phyloP scores from a whole-genome alignment of 2,888 invertebrate genomes.

The Melieria crassipennis region DNA sequence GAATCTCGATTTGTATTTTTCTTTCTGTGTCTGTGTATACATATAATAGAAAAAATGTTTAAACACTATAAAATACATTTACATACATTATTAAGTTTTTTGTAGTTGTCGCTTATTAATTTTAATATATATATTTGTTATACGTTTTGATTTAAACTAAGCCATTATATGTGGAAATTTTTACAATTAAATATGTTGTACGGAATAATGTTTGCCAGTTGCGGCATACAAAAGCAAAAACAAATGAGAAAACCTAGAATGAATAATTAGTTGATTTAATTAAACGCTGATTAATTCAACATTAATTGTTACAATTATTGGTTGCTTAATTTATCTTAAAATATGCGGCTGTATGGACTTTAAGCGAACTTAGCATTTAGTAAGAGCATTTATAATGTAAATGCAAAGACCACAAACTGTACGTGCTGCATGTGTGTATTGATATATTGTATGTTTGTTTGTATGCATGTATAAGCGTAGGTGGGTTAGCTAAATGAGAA shows the following conservation, averaged over 20 bases:
- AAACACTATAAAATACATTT: conserved; percentile 35
- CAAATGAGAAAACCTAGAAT: too few species aligned
- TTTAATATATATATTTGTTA: conserved; percentile 10
- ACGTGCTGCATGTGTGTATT: not conserved
- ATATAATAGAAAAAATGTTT: conserved; percentile 31
- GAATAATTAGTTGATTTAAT: too few species aligned
- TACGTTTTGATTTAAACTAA: conserved; percentile 27
- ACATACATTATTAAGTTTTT: conserved; percentile 27
- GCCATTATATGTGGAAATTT: conserved; percentile 1
- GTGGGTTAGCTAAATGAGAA: too few species aligned
- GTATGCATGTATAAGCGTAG: too few species aligned
- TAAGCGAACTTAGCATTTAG: not conserved
- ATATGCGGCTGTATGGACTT: too few species aligned
- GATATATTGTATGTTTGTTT: not conserved
- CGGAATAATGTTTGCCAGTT: too few species aligned
- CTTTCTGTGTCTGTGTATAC: conserved; percentile 33
- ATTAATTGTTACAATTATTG: too few species aligned
- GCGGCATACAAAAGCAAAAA: too few species aligned
- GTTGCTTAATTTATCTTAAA: too few species aligned
- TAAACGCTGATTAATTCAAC: too few species aligned
- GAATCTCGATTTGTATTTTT: conserved; percentile 23
- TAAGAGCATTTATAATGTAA: not conserved
- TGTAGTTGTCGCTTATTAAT: conserved; percentile 1
- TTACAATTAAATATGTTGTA: not conserved
- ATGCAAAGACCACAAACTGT: not conserved